These are phyloP conservation scores for Mustela lutreola DNA, from an alignment of 2,113 vertebrate species.

Conservation along the genomic window DNA sequence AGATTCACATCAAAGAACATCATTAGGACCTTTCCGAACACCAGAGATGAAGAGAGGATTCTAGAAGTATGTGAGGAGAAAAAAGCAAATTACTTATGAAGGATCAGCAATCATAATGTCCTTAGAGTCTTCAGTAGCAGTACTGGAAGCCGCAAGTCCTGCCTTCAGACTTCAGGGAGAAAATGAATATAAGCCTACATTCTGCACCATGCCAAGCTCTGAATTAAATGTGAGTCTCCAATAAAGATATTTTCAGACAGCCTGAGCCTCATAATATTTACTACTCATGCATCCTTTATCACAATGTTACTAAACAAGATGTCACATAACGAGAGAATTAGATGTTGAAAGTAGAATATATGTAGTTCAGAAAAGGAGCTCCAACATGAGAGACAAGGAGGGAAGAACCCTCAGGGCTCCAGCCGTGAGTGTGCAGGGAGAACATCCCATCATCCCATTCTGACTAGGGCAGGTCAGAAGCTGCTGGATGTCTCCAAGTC, in stretches of 20 bases:
- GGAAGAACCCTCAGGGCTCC: too few relatives aligned
- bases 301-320: neutral
- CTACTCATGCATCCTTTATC: neutral
- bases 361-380: neutral
- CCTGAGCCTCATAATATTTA: neutral
- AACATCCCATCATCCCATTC: neutral
- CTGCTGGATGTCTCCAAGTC: neutral
- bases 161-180: neutral
- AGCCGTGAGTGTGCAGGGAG: neutral
- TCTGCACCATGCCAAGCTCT: neutral
- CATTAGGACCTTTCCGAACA: neutral
- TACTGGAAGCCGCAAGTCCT: neutral
- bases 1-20: constrained; percentile 2
- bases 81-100: constrained; percentile 50
- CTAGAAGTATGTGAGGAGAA: neutral
- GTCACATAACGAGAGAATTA: neutral
- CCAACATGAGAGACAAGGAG: neutral
- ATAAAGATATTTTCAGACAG: neutral
- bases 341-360: neutral
- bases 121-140: neutral
- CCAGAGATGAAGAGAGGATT: neutral
- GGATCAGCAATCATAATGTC: neutral
- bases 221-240: constrained; percentile 32
- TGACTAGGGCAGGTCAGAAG: neutral
- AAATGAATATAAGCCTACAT: neutral